Evolutionary conservation across 2,888 invertebrate species (phyloP).

Genomic region (Subacronicta megacephala): DNA sequence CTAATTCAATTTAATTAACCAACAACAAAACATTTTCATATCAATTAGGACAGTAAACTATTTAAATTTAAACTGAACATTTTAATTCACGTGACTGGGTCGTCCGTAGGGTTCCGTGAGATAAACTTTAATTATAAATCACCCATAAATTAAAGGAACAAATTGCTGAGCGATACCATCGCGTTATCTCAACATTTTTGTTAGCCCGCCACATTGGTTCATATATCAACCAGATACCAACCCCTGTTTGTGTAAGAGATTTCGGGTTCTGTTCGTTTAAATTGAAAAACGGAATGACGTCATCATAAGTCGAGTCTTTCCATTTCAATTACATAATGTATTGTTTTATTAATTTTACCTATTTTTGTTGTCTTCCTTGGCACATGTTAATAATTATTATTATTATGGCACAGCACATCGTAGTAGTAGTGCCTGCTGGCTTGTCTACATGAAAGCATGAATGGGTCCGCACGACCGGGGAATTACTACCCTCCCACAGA

Average conservation of each 20-base stretch:
- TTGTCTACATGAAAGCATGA: too few relatives aligned
- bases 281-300: constrained; percentile 31
- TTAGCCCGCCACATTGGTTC: constrained; percentile 63
- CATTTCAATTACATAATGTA: too few relatives aligned
- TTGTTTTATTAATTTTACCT: too few relatives aligned
- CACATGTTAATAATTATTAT: too few relatives aligned
- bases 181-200: constrained; percentile 73
- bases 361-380: too few relatives aligned
- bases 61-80: constrained; percentile 29
- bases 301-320: not conserved
- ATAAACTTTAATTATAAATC: constrained; percentile 73
- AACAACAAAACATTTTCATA: constrained; percentile 30
- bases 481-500: too few relatives aligned
- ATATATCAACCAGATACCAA: constrained; percentile 72
- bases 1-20: too few relatives aligned
- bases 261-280: constrained; percentile 37
- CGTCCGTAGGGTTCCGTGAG: constrained; percentile 51
- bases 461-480: too few relatives aligned
- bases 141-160: constrained; percentile 75
- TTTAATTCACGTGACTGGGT: constrained; percentile 30
- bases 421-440: too few relatives aligned
- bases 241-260: constrained; percentile 46
- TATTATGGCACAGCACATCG: too few relatives aligned
- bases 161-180: constrained; percentile 70
- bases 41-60: constrained; percentile 37